Evolutionary conservation across 2,888 invertebrate genomes (phyloP), one percentile per base, ranked within the genome.

Genomic region (Volucella inflata): DNA sequence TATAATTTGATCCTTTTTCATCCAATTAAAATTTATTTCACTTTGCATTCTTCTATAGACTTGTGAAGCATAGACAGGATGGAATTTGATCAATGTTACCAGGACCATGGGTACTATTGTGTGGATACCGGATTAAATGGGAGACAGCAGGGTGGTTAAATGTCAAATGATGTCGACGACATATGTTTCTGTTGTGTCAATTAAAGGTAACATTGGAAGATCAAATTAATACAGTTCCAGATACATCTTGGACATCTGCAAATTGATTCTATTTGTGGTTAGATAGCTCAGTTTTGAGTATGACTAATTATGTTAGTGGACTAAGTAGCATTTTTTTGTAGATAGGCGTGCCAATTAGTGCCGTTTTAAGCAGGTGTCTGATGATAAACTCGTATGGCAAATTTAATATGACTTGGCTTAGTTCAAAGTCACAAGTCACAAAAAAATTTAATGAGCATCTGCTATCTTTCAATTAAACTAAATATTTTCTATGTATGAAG

Each of bases 11-110:
- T 76, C 57, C 68, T 68, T 76, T 76, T 68, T 53, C 38, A 17
- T 68, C 76, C 68, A 76, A 76, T 76, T 76, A 76, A 67, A 67
- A 76, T 76, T 60, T 76, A 76, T 76, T 68, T 76, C 53, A 17
- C 38, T 46, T 76, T 60, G 48, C 21, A 11, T 42, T 2, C 50
- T 60, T 40, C 9, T 11, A 11, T 14, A 16, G 55, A 36, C 42
- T 46, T 68, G 11, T n/a, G 30, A 68, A 57, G n/a, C n/a, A 16
- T 21, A 16, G 42, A 62, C 17, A 30, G 11, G n/a, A 12, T 44
- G 72, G 51, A 72, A 72, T 72, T 38, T 17, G 72, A 72, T 62
- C 62, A 42, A 72, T 36, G 21, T 51, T 30, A 10, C 40, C 40
- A 59, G 42, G 57, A 38, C 11, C 38, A 59, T 30, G 30, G 30